phyloP scores from a whole-genome alignment of 2,888 invertebrate genomes.

The Caenorhabditis macrosperma region DNA sequence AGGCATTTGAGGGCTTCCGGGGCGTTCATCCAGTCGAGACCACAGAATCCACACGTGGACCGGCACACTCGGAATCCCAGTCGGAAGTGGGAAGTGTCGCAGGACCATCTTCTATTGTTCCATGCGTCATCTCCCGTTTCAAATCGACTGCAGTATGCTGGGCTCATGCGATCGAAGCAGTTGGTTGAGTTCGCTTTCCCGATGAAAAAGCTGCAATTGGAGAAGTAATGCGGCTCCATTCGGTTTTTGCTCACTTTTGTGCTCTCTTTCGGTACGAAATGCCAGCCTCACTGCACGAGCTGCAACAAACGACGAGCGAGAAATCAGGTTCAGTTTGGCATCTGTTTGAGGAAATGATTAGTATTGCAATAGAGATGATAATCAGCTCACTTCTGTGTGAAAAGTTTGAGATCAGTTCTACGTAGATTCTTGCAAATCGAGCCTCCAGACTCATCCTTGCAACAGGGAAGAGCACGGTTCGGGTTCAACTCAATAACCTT shows the following conservation, averaged over 20 bases:
- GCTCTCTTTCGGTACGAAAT: constrained; percentile 66
- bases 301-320: constrained; percentile 70
- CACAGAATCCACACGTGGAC: constrained; percentile 67
- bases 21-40: constrained; percentile 65
- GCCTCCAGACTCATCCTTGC: constrained; percentile 70
- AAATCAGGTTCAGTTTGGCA: constrained; percentile 69
- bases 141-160: constrained; percentile 64
- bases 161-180: constrained; percentile 70
- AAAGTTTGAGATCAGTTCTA: constrained; percentile 60
- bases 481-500: constrained; percentile 50
- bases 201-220: constrained; percentile 60
- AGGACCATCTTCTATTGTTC: constrained; percentile 67
- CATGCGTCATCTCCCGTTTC: constrained; percentile 66
- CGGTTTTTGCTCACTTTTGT: constrained; percentile 41
- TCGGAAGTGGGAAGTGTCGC: constrained; percentile 66
- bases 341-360: constrained; percentile 30
- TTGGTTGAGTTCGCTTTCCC: constrained; percentile 61
- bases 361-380: background rate
- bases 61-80: constrained; percentile 70
- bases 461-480: constrained; percentile 65
- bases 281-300: constrained; percentile 67
- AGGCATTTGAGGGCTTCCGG: constrained; percentile 65
- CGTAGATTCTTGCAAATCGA: constrained; percentile 67
- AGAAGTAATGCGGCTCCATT: too few relatives aligned
- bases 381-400: constrained; percentile 57